Conservation (phyloP, 2,888 invertebrate species). For the Rhamphomyia laevipes region DNA sequence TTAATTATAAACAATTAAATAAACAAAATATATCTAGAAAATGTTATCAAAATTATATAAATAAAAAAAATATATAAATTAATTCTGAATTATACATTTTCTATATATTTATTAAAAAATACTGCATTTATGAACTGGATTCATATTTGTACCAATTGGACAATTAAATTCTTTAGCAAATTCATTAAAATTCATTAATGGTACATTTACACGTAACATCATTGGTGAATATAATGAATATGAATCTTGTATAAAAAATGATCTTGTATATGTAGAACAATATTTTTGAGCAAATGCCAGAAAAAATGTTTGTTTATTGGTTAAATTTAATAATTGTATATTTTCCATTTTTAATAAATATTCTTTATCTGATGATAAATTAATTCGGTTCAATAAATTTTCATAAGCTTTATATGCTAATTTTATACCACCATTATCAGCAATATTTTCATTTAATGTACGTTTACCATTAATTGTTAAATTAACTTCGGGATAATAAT, state of each 20-base stretch:
- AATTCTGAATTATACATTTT: no score
- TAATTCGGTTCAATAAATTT: not conserved
- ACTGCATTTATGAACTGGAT: constrained; percentile 5
- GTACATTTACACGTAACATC: constrained; percentile 2
- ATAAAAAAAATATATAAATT: no score
- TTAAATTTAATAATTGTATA: constrained; percentile 5
- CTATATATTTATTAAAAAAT: constrained; percentile 1
- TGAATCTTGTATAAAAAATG: constrained; percentile 50
- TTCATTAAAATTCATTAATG: constrained; percentile 6
- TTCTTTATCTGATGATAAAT: not conserved
- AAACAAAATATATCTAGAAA: no score
- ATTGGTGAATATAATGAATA: constrained; percentile 40
- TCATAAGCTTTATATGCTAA: constrained; percentile 7
- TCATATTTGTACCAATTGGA: not conserved
- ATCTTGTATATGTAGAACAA: constrained; percentile 18
- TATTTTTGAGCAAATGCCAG: constrained; percentile 7
- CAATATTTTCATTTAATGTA: constrained; percentile 12
- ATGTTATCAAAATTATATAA: no score
- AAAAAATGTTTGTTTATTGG: constrained; percentile 8
- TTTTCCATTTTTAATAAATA: not conserved
- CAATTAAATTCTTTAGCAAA: constrained; percentile 6
- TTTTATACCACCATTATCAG: constrained; percentile 13
- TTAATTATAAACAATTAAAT: no score
- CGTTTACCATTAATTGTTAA: constrained; percentile 1
- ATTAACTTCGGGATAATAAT: not conserved